phyloP scores from a whole-genome alignment of 2,113 vertebrate species.

The Phalacrocorax aristotelis region DNA sequence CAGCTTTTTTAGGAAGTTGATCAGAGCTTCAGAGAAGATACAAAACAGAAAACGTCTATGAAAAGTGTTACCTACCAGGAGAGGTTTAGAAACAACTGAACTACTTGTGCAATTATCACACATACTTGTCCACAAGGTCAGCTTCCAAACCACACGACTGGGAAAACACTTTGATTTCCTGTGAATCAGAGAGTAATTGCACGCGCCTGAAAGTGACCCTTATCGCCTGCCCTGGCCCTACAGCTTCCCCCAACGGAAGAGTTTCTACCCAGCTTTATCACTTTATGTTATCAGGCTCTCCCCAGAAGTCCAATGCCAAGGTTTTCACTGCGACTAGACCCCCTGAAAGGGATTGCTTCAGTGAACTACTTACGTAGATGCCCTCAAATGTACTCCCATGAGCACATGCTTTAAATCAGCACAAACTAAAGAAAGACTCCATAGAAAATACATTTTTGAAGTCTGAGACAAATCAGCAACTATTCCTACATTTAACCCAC shows the following conservation, averaged over 20 bases:
- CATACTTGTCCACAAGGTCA: neutral
- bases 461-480: neutral
- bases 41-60: neutral
- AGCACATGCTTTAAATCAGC: neutral
- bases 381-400: fast-evolving
- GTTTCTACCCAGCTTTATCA: neutral
- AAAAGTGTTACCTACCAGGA: neutral
- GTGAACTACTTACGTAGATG: neutral
- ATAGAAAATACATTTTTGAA: neutral
- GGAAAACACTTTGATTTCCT: neutral
- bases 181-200: neutral
- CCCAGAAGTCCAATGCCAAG: neutral
- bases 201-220: neutral
- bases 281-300: neutral
- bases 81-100: neutral
- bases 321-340: neutral
- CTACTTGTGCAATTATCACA: neutral
- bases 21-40: neutral
- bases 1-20: neutral
- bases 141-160: neutral
- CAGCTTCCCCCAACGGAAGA: neutral
- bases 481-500: neutral
- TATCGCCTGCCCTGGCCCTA: neutral
- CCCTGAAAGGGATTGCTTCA: neutral
- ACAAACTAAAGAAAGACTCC: neutral